Evolutionary conservation across 2,113 vertebrate species (phyloP), one percentile per base, ranked within the genome.

Genomic region (Agapornis roseicollis): DNA sequence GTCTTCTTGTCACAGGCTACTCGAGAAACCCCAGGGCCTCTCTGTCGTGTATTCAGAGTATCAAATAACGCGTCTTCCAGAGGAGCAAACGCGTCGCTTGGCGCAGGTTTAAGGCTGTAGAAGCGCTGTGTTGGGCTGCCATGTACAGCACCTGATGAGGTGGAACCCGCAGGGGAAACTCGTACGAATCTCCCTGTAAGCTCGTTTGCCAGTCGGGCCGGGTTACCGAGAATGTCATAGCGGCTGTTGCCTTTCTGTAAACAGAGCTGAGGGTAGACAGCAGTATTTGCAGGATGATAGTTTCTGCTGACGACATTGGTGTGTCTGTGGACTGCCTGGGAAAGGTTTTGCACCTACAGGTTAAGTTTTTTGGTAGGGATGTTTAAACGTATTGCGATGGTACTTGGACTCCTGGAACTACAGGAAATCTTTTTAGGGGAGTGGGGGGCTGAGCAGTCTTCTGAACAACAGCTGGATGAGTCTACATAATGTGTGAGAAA

Each of bases 341-440:
- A 16, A 33, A 4, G 6, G 24, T 3, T 27, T 27, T 3, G 42
- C 72, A 9, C 31, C 56, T 4, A 23, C 23, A 7, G 27, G 37
- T 3, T 33, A 44, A 33, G 65, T 25, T 12, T 25, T 22, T 23
- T 13, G 64, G 55, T 13, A 20, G 46, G 28, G 33, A 6, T 11
- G 18, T 17, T 27, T 8, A 2, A 11, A 3, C 4, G 22, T 3
- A 0, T 18, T 4, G 1, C 16, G 4, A 0, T 9, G 24, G 13
- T 13, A 2, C 35, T 16, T 2, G 15, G 16, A 5, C 23, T 73
- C 29, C 44, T 13, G 13, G 17, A 8, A 15, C 19, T 25, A 13
- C 47, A 2, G 44, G 31, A 17, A 14, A 24, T 3, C 5, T 17
- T 31, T 4, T 1, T 3, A 19, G 10, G 64, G 29, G 27, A 7